Evolutionary conservation across 1,140 invertebrate genomes (phyloP).

Genomic region (Augochlora pura): DNA sequence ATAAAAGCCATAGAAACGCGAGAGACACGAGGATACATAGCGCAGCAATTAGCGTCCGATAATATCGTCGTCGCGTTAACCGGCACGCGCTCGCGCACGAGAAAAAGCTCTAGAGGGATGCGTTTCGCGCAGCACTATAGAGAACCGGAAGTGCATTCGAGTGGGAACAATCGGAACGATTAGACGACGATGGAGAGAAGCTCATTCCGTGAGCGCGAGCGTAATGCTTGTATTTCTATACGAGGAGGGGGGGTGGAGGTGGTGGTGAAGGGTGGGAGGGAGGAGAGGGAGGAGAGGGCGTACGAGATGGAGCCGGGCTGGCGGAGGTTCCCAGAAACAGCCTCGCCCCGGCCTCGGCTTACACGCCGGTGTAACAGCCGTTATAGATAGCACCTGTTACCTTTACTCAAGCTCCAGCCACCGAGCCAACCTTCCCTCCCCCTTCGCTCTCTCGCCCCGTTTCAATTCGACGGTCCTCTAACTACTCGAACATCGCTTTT

Average conservation of each 20-base stretch:
- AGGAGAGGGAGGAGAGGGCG: too few species aligned
- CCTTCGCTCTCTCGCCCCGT: constrained; percentile 47
- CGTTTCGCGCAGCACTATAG: not conserved
- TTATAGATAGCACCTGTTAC: constrained; percentile 76
- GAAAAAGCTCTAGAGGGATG: constrained; percentile 4
- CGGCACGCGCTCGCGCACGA: too few species aligned
- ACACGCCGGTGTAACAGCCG: constrained; percentile 54
- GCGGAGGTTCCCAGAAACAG: constrained; percentile 63
- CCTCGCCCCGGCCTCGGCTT: constrained; percentile 62
- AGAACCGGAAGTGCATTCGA: constrained; percentile 30
- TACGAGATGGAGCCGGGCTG: constrained; percentile 59
- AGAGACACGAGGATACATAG: too few species aligned
- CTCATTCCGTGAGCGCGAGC: constrained; percentile 49
- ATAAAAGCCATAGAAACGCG: too few species aligned
- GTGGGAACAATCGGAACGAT: constrained; percentile 48
- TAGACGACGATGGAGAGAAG: constrained; percentile 52
- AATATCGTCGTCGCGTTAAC: too few species aligned
- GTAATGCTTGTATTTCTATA: constrained; percentile 70
- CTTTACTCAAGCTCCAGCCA: constrained; percentile 64
- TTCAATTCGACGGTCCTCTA: constrained; percentile 57
- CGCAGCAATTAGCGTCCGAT: too few species aligned
- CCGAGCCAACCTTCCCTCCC: too few species aligned
- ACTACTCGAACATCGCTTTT: constrained; percentile 61
- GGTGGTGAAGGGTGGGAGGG: too few species aligned
- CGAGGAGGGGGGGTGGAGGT: too few species aligned